Evolutionary conservation across 2,797 vertebrate species (phyloP), one percentile per base, ranked within the genome.

Genomic region (Enoplosus armatus): DNA sequence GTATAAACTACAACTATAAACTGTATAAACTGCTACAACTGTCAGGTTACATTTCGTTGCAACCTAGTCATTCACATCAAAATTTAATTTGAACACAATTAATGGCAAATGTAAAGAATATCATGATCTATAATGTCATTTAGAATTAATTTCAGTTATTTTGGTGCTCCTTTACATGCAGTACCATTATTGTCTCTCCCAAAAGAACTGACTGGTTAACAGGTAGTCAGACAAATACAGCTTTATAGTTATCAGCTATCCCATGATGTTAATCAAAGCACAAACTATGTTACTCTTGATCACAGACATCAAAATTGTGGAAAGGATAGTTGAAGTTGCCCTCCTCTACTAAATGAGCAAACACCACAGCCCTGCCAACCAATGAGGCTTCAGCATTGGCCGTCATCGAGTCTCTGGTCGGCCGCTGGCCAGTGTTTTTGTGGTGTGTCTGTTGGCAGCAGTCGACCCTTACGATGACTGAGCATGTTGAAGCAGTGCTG

Each of bases 321-420:
- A 59, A 67, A 67, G 10, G 27, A 61, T 22, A 31, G 55, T 10
- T 41, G 27, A 55, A 41, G 9, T 31, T 48, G 10, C 11, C 37
- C 27, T 45, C 37, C 58, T 61, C 24, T 51, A 29, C 4, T 43
- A 61, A 56, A 77, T 37, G 12, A 72, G 4, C 39, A 43, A 58
- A 71, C 26, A 9, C 43, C n/a, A 75, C 29, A 62, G 48, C 5
- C 33, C 14, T 76, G 50, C 56, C 43, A 79, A 65, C 50, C 68
- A 72, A 63, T 63, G 39, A 43, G 51, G 29, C 45, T 37, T 43
- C 53, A 37, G 55, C 37, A 77, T 76, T 77, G 39, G 58, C 58
- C 15, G 22, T 66, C 2, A 9, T 35, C n/a, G 11, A 18, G n/a
- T 67, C 39, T 72, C 39, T 50, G 45, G 55, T 59, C 24, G 33